These are phyloP conservation scores for Drosophila niveifrons DNA, from an alignment of 2,888 invertebrate species.

Conservation along the genomic window DNA sequence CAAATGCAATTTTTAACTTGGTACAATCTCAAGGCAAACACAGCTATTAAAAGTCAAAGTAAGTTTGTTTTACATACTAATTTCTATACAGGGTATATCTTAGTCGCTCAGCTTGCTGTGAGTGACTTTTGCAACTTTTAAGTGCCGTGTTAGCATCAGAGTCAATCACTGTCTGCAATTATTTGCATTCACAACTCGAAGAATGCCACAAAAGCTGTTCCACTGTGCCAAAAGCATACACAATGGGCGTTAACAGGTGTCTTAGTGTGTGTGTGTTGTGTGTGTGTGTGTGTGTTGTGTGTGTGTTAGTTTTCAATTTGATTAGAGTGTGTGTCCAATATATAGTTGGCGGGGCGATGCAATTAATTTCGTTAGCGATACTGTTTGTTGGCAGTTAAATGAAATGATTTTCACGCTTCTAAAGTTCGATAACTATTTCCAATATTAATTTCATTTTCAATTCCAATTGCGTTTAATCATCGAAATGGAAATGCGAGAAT, in stretches of 20 bases:
- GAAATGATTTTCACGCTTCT: constrained; percentile 28
- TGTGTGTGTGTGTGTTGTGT: constrained; percentile 3
- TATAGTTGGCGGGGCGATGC: constrained; percentile 28
- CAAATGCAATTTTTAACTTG: no score
- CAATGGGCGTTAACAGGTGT: constrained; percentile 1
- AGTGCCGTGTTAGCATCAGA: no score
- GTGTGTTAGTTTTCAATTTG: constrained; percentile 18
- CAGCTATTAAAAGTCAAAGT: no score
- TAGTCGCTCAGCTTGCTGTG: no score
- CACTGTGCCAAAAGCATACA: background rate
- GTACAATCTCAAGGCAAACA: no score
- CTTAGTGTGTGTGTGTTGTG: background rate
- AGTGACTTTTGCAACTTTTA: no score
- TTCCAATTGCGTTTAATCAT: constrained; percentile 46
- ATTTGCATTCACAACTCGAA: background rate
- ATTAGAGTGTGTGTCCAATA: constrained; percentile 28
- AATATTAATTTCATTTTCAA: constrained; percentile 20
- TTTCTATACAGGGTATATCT: no score
- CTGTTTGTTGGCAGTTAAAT: constrained; percentile 23
- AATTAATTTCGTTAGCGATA: constrained; percentile 41
- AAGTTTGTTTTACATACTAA: no score
- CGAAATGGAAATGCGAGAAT: constrained; percentile 51
- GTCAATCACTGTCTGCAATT: background rate
- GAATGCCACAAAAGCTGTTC: background rate
- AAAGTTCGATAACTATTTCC: constrained; percentile 17